phyloP scores from a whole-genome alignment of 1,140 invertebrate species.

The Bombus confusus region DNA sequence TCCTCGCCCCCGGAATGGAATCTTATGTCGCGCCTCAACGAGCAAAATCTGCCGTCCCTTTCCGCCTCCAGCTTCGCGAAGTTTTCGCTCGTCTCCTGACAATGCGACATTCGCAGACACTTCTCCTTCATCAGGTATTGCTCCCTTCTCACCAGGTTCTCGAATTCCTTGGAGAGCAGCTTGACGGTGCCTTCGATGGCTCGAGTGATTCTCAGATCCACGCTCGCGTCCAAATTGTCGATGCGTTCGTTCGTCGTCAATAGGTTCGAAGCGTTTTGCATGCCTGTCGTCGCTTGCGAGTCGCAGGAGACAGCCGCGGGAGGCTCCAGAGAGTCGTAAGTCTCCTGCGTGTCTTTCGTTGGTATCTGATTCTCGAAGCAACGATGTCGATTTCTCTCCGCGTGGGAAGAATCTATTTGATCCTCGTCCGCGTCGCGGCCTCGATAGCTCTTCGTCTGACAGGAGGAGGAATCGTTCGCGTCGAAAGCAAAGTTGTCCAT shows the following conservation, averaged over 20 bases:
- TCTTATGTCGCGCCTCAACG: constrained; percentile 67
- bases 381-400: constrained; percentile 12
- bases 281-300: background rate
- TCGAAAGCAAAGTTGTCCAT: constrained; percentile 37
- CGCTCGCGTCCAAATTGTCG: constrained; percentile 60
- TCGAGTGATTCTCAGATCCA: constrained; percentile 74
- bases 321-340: constrained; percentile 75
- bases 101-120: constrained; percentile 56
- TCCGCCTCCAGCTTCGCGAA: constrained; percentile 77
- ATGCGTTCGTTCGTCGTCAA: constrained; percentile 39
- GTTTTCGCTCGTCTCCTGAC: constrained; percentile 70
- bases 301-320: constrained; percentile 27
- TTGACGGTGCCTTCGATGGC: constrained; percentile 80
- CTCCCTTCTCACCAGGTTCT: constrained; percentile 75
- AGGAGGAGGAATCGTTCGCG: constrained; percentile 10
- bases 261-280: background rate
- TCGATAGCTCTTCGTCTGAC: background rate
- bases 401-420: background rate
- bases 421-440: background rate
- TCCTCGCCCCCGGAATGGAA: constrained; percentile 77
- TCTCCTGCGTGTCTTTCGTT: constrained; percentile 72
- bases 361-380: constrained; percentile 71
- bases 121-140: constrained; percentile 74
- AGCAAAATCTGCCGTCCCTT: constrained; percentile 63
- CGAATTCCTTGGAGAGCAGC: constrained; percentile 78